These are phyloP conservation scores for Caerostris extrusa DNA, from an alignment of 1,140 invertebrate species.

Conservation along the genomic window DNA sequence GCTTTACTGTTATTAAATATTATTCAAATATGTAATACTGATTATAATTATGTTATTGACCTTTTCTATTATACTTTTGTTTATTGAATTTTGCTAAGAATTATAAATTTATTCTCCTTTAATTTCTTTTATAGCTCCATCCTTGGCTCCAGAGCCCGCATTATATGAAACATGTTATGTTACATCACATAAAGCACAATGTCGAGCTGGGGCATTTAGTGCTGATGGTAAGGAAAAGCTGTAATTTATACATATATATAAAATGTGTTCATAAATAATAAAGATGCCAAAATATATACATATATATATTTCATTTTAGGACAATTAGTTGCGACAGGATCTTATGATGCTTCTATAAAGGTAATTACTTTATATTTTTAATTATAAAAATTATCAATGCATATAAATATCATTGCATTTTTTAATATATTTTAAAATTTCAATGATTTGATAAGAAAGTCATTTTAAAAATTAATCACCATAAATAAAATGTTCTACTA, in stretches of 20 bases:
- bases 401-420: not conserved
- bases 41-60: too few species aligned
- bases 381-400: not conserved
- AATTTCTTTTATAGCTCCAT: constrained; percentile 83
- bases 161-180: constrained; percentile 99
- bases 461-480: too few species aligned
- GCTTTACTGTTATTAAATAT: not conserved
- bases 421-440: too few species aligned
- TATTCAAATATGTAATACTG: not conserved
- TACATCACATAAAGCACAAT: constrained; percentile 98
- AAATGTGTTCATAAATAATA: not conserved
- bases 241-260: not conserved
- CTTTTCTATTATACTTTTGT: too few species aligned
- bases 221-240: constrained; percentile 85
- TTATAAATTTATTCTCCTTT: not conserved
- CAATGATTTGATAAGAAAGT: too few species aligned
- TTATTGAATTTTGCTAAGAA: too few species aligned
- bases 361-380: constrained; percentile 81
- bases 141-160: constrained; percentile 95
- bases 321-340: constrained; percentile 98
- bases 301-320: constrained; percentile 82
- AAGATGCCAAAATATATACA: not conserved
- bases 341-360: constrained; percentile 98
- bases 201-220: constrained; percentile 96
- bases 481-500: too few species aligned